Evolutionary conservation across 2,888 invertebrate genomes (phyloP).

Genomic region (Graphium colonna): DNA sequence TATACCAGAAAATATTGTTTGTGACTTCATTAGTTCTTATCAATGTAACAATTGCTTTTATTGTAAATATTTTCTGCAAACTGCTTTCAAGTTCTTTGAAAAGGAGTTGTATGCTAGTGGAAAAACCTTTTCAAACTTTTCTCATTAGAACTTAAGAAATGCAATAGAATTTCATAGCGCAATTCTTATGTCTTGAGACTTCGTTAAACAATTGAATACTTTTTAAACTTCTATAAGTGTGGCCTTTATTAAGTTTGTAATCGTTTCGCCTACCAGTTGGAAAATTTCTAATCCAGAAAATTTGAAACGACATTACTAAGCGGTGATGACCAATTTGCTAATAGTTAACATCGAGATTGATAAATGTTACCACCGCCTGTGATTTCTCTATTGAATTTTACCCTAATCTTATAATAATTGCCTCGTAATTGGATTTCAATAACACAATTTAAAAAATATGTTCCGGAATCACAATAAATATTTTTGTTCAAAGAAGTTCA

Average conservation of each 20-base stretch:
- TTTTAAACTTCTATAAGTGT: background rate
- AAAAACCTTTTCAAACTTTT: constrained; percentile 18
- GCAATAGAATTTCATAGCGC: constrained; percentile 7
- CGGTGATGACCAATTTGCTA: background rate
- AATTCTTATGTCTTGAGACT: background rate
- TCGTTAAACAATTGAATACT: constrained; percentile 1
- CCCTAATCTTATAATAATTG: too few species aligned
- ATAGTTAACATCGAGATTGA: too few species aligned
- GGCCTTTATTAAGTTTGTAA: background rate
- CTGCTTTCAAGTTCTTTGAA: constrained; percentile 6
- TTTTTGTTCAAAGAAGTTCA: too few species aligned
- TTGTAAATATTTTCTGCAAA: constrained; percentile 7
- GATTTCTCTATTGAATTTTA: too few species aligned
- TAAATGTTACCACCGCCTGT: too few species aligned
- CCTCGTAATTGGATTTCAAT: too few species aligned
- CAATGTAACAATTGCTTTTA: background rate
- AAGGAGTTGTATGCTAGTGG: constrained; percentile 1
- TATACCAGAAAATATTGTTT: too few species aligned
- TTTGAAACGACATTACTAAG: too few species aligned
- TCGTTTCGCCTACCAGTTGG: background rate
- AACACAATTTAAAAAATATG: too few species aligned
- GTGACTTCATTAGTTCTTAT: background rate
- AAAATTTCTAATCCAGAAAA: background rate
- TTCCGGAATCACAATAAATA: too few species aligned
- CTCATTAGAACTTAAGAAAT: constrained; percentile 19